These are phyloP conservation scores for Acestrorhynchus altus DNA, from an alignment of 2,797 vertebrate genomes.

Conservation along the genomic window DNA sequence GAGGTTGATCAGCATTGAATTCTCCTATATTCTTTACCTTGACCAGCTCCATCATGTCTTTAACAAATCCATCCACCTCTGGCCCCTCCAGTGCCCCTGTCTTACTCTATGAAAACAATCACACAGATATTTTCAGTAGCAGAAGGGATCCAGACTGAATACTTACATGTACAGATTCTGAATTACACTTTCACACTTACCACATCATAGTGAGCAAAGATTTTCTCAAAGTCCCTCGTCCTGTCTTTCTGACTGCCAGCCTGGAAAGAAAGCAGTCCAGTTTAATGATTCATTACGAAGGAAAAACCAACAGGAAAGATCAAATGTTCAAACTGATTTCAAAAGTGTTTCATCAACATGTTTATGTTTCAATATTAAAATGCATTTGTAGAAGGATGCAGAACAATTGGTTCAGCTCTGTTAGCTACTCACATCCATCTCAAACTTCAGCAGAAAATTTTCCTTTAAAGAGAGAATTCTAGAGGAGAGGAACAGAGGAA, in stretches of 20 bases:
- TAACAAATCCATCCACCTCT: conserved; percentile 95
- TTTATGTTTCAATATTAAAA: background rate
- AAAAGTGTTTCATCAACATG: background rate
- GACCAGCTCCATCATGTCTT: conserved; percentile 97
- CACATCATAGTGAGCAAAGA: conserved; percentile 92
- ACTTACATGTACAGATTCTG: background rate
- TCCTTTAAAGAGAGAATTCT: conserved; percentile 92
- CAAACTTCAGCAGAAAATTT: conserved; percentile 94
- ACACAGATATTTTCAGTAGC: background rate
- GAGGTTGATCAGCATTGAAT: too few relatives aligned
- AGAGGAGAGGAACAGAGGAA: conserved; percentile 35
- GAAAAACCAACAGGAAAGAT: background rate
- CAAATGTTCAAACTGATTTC: background rate
- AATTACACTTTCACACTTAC: conserved; percentile 74
- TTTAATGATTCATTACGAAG: too few relatives aligned
- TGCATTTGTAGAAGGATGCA: background rate
- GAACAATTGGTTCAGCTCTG: background rate
- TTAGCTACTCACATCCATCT: conserved; percentile 87
- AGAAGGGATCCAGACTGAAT: background rate
- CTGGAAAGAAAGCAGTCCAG: conserved; percentile 62
- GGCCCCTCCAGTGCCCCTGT: conserved; percentile 90
- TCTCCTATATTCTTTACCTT: conserved; percentile 84
- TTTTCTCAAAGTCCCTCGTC: conserved; percentile 92
- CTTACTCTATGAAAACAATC: conserved; percentile 79
- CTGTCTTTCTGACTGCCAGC: conserved; percentile 88